Evolutionary conservation across 2,888 invertebrate genomes (phyloP), one percentile per base, ranked within the genome.

Genomic region (Mylabris sibirica): DNA sequence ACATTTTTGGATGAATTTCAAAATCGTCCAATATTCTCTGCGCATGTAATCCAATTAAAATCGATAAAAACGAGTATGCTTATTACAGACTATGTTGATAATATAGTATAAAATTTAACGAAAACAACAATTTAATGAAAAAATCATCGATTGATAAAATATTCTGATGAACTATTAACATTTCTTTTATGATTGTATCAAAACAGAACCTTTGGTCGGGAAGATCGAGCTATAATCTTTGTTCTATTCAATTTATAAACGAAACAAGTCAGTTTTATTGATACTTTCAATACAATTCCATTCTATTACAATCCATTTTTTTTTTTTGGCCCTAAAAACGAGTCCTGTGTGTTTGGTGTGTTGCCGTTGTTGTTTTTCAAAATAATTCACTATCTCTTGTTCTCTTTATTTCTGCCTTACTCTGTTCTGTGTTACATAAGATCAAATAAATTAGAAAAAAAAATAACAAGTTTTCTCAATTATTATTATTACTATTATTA

Each of bases 151-250:
- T 38, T 38, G 38, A 38, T 38, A 38, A n/a, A 38, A 38, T 38
- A 12, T 49, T 12, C 14, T 24, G 57, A 57, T 57, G 24, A 57
- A 57, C 57, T 57, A 20, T 57, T 57, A 57, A 57, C 53, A 57
- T 57, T 57, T 57, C 9, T 30, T 30, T 30, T 9, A 14, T 9
- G 4, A 20, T 12, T 53, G 22, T 12, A 24, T 24, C 57, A 57
- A 57, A 57, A 24, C 12, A 14, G 24, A 20, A 57, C 11, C 57
- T 57, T 57, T 57, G 57, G 24, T 22, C 57, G 4, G 5, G 24
- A 24, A 12, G 22, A 24, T 49, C 3, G 20, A 49, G 3, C 17
- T 57, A 12, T 57, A 57, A 22, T 24, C 0, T 53, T 53, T 9
- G 41, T 41, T 14, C 3, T n/a, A 12, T 4, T n/a, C n/a, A 11